A percentile compares a stretch with the other conserved stretches of the same genome.
Evolutionary conservation across 1,140 invertebrate species (phyloP).

Genomic region (Brachystomella parvula): DNA sequence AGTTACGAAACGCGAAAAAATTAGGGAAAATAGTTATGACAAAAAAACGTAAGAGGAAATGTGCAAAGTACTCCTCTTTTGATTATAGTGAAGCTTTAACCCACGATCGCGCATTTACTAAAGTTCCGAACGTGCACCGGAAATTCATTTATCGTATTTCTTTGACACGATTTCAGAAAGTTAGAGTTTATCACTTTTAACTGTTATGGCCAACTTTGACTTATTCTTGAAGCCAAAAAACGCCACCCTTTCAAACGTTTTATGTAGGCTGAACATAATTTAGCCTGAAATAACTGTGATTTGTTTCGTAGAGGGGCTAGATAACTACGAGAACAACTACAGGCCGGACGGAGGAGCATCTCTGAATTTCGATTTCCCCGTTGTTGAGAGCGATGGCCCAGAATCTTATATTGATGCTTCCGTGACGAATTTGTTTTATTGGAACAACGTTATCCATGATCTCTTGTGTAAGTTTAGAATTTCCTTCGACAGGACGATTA

Average conservation of each 20-base stretch:
- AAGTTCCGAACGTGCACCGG: no score
- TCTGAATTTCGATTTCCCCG: background rate
- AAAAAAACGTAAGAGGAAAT: no score
- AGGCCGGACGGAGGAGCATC: background rate
- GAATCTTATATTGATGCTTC: background rate
- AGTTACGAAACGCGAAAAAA: no score
- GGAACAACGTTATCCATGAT: constrained; percentile 10
- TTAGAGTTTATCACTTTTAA: background rate
- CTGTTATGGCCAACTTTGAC: background rate
- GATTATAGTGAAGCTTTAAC: no score
- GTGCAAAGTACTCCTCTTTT: no score
- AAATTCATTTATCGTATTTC: no score
- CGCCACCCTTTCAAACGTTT: no score
- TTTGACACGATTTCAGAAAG: no score
- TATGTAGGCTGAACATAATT: background rate
- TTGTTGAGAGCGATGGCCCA: background rate
- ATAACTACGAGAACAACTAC: background rate
- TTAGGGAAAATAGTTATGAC: no score
- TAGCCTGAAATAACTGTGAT: background rate
- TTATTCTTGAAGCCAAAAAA: no score
- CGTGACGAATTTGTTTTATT: constrained; percentile 8
- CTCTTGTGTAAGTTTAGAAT: background rate
- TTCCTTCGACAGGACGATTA: background rate
- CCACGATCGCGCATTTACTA: no score
- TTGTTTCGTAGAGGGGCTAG: background rate